Percentiles rank a stretch among this genome's conserved stretches.
Evolutionary conservation across 2,888 invertebrate species (phyloP).

Genomic region (Scrobipalpa costella): DNA sequence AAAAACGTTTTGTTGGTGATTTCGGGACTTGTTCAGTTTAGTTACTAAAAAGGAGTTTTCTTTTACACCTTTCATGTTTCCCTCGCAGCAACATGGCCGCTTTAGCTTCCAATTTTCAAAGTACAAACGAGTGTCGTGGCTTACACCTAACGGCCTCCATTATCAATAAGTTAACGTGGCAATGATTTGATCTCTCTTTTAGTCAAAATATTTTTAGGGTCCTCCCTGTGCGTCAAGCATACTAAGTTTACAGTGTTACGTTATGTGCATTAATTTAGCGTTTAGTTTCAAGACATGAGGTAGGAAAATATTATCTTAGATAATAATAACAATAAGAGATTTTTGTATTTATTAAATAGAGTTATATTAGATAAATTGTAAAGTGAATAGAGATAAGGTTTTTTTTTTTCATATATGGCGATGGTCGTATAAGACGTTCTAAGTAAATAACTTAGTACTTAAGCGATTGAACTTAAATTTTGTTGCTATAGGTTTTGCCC

Average conservation of each 20-base stretch:
- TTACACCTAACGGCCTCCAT: constrained; percentile 54
- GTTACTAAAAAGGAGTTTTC: too few species aligned
- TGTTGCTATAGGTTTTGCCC: constrained; percentile 25
- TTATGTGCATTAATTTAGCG: constrained; percentile 72
- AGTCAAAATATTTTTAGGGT: constrained; percentile 84
- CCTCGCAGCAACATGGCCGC: constrained; percentile 39
- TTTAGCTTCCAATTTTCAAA: constrained; percentile 62
- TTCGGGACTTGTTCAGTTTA: too few species aligned
- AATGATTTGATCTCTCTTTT: constrained; percentile 88
- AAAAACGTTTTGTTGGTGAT: too few species aligned
- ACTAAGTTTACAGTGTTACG: constrained; percentile 48
- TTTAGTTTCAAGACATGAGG: constrained; percentile 78
- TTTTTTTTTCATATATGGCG: constrained; percentile 74
- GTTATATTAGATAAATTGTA: constrained; percentile 81
- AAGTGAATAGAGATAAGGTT: constrained; percentile 74
- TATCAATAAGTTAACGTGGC: constrained; percentile 78
- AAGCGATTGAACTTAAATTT: constrained; percentile 67
- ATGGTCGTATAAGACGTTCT: constrained; percentile 69
- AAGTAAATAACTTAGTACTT: constrained; percentile 69
- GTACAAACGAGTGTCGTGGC: constrained; percentile 66
- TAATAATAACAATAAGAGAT: constrained; percentile 73
- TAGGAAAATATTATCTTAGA: constrained; percentile 79
- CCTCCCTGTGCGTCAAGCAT: constrained; percentile 49
- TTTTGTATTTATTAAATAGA: constrained; percentile 81
- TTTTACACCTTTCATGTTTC: not conserved